Base-by-base conservation (phyloP, 2,113 vertebrate species). In the Corythornis vintsioides region DNA sequence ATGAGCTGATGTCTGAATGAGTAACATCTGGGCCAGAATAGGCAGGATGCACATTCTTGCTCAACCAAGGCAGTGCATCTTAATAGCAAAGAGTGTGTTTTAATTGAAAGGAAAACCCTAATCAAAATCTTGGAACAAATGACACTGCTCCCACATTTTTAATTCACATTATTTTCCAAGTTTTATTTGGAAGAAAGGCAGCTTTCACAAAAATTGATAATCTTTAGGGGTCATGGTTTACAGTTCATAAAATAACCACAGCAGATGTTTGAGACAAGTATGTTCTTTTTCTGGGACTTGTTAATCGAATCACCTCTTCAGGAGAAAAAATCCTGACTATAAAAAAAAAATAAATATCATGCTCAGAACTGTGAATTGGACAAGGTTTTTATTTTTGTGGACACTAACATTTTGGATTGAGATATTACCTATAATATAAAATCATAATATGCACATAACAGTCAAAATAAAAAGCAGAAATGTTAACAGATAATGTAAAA, bases 221-320 rank as follows among this genome's bases (percentile, higher is more conserved):
- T 81, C 17, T 61, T 78, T 66, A 67, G 25, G 20, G 92, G 73
- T 92, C 72, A 40, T 11, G 31, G 13, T 67, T 96, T 72, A 43
- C 40, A 4, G 4, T 82, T 94, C 48, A 20, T 22, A 71, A 52
- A 38, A 56, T 48, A 85, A 47, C 31, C 52, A 42, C 6, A 57
- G 59, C 38, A 83, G 77, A 80, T 29, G 85, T 89, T 42, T 35
- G 45, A 93, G 88, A 82, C 73, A 93, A 90, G 91, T 84, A 78
- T 33, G 31, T 38, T 77, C 65, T 40, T 53, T 80, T 82, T 88
- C 77, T 91, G 84, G 56, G 66, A 70, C 64, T 77, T 59, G 52
- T 78, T 94, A 95, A 95, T 91, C 66, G 89, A 95, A 89, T 83
- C 76, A 88, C 29, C 33, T 86, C 48, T 50, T 70, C 42, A 87